Evolutionary conservation across 2,888 invertebrate genomes (phyloP).

Genomic region (Amphimallon solstitiale): DNA sequence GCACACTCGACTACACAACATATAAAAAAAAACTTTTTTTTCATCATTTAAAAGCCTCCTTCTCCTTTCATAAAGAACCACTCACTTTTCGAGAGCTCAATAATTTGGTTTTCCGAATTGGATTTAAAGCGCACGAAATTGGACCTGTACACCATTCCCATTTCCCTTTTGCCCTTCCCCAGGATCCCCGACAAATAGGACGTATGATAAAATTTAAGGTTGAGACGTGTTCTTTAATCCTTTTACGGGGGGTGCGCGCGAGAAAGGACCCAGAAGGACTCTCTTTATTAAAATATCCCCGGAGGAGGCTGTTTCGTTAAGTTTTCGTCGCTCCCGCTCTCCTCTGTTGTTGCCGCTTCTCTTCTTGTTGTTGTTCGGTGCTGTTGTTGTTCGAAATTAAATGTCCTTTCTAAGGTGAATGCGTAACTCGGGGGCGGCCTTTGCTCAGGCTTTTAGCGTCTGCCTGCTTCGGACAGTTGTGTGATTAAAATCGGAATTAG

Average conservation of each 20-base stretch:
- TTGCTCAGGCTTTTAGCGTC: slow-evolving; percentile 2
- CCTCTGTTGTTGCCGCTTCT: background rate
- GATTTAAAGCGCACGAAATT: no score
- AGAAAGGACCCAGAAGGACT: background rate
- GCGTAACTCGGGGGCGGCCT: slow-evolving; percentile 6
- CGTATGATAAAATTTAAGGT: slow-evolving; percentile 16
- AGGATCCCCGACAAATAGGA: background rate
- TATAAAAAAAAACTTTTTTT: no score
- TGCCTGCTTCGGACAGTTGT: slow-evolving; percentile 33
- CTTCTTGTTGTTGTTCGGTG: background rate
- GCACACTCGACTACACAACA: no score
- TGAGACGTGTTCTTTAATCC: background rate
- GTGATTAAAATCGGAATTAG: slow-evolving; percentile 36
- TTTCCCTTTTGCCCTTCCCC: no score
- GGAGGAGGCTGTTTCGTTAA: background rate
- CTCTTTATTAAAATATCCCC: slow-evolving; percentile 6
- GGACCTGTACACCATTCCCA: no score
- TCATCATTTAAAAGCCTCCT: no score
- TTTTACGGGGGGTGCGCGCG: background rate
- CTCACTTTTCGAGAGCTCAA: no score
- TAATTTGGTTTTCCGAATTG: no score
- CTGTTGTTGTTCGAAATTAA: slow-evolving; percentile 8
- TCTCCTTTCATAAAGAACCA: no score
- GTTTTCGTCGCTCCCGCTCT: background rate
- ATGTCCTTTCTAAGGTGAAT: slow-evolving; percentile 6